phyloP scores from a whole-genome alignment of 2,797 vertebrate genomes.

The Argentina silus region DNA sequence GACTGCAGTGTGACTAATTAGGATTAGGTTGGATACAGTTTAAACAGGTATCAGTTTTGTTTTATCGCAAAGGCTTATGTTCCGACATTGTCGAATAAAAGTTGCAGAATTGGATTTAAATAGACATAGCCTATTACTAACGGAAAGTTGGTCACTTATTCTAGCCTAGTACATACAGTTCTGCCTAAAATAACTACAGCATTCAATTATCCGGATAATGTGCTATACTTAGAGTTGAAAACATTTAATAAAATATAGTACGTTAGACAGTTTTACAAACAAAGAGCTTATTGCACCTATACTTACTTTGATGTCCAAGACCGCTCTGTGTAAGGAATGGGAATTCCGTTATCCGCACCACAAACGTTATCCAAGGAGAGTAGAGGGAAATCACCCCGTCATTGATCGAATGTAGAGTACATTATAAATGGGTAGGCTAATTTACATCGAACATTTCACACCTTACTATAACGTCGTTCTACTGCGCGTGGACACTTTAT shows the following conservation, averaged over 20 bases:
- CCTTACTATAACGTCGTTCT: background rate
- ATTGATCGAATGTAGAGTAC: background rate
- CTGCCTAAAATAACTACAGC: too few relatives aligned
- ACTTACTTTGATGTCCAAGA: slow-evolving; percentile 2
- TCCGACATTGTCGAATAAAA: too few relatives aligned
- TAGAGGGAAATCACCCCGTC: background rate
- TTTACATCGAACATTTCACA: background rate
- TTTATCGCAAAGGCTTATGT: too few relatives aligned
- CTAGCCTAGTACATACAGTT: too few relatives aligned
- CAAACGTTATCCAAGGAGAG: background rate
- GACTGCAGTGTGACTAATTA: too few relatives aligned
- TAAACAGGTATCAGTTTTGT: too few relatives aligned
- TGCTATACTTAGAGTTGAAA: too few relatives aligned
- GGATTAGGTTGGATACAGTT: too few relatives aligned
- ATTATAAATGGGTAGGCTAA: background rate
- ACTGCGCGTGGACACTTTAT: background rate
- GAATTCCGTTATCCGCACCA: slow-evolving; percentile 8
- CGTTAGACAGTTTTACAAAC: background rate
- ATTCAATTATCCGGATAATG: too few relatives aligned
- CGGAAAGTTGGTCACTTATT: too few relatives aligned
- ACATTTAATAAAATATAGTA: background rate
- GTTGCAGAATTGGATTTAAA: too few relatives aligned
- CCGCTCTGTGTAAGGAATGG: background rate
- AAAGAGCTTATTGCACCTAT: background rate
- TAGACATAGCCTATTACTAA: too few relatives aligned